Evolutionary conservation across 2,888 invertebrate species (phyloP).

Genomic region (Drosophila niveifrons): DNA sequence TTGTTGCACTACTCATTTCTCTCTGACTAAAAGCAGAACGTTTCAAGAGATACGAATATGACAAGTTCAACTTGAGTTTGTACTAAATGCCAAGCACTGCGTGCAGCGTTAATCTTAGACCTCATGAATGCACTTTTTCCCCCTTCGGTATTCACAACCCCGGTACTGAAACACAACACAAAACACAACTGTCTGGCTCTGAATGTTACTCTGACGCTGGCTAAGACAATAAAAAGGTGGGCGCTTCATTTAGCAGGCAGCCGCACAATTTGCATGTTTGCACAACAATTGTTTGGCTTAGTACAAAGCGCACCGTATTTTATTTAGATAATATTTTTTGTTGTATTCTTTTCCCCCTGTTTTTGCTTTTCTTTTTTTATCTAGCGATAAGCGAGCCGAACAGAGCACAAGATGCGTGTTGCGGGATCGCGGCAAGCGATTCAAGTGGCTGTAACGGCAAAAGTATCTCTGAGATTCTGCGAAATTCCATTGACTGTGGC

Average conservation of each 20-base stretch:
- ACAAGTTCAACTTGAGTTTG: conserved; percentile 74
- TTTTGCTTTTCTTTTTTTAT: conserved; percentile 50
- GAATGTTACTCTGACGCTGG: conserved; percentile 22
- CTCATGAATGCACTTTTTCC: conserved; percentile 47
- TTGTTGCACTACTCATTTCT: conserved; percentile 35
- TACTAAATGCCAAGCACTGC: conserved; percentile 71
- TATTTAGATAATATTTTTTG: conserved; percentile 71
- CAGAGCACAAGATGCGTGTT: conserved; percentile 13
- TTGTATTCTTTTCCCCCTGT: conserved; percentile 17
- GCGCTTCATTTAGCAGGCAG: conserved; percentile 73
- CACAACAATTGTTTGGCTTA: conserved; percentile 78
- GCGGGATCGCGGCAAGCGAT: conserved; percentile 15
- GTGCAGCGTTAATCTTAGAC: conserved; percentile 59
- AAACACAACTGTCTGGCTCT: conserved; percentile 3
- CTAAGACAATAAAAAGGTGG: conserved; percentile 75
- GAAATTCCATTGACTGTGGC: conserved; percentile 22
- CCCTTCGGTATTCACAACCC: background rate
- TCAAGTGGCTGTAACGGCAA: conserved; percentile 38
- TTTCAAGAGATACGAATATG: conserved; percentile 79
- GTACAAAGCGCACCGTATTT: conserved; percentile 71
- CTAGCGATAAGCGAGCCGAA: conserved; percentile 65
- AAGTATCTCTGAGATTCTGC: conserved; percentile 28
- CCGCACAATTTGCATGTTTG: conserved; percentile 82
- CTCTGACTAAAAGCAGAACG: conserved; percentile 64
- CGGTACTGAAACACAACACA: background rate